Evolutionary conservation across 2,113 vertebrate genomes (phyloP), one percentile per base, ranked within the genome.

Genomic region (Papio anubis): DNA sequence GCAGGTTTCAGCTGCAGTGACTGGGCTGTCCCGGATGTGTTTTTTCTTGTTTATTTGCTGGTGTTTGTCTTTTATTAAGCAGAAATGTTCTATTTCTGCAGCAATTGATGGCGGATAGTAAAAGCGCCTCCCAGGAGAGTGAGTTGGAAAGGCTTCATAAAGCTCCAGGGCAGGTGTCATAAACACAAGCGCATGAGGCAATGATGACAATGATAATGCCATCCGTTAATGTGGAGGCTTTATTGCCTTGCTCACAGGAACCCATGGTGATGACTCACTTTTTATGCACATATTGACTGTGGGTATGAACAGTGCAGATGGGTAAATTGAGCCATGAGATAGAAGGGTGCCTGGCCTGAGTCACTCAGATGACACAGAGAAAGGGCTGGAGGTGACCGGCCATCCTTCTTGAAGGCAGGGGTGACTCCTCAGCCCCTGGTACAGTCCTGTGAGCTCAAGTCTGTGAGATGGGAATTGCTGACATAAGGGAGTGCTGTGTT

Each of bases 101-200:
- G 50, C 61, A 6, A 0, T 25, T 61, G 73, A 83, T 8, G 35
- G 40, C 0, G 11, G 38, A 0, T 38, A 91, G 9, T 90, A 61
- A 81, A 87, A 55, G 30, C 5, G 3, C 18, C 81, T 84, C 82
- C 78, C 57, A 0, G 4, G 50, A 57, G 92, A 88, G 43, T 10
- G 21, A 43, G 57, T 0, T 30, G 43, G 57, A 68, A 61, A 84
- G 64, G 82, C 57, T 79, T 30, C 75, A 4, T 48, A 3, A 55
- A 38, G 48, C 35, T 40, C 43, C 5, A 0, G 84, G 59, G 84
- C 6, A 9, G 79, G 68, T 10, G 0, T 68, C 73, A 4, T 32
- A 57, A 88, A 66, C 0, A 2, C 83, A 20, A 9, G 80, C 1
- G 27, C 30, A 0, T 11, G 2, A 0, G 27, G n/a, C 0, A 2